Evolutionary conservation across 1,140 invertebrate species (phyloP).

Genomic region (Leptinotarsa texana): DNA sequence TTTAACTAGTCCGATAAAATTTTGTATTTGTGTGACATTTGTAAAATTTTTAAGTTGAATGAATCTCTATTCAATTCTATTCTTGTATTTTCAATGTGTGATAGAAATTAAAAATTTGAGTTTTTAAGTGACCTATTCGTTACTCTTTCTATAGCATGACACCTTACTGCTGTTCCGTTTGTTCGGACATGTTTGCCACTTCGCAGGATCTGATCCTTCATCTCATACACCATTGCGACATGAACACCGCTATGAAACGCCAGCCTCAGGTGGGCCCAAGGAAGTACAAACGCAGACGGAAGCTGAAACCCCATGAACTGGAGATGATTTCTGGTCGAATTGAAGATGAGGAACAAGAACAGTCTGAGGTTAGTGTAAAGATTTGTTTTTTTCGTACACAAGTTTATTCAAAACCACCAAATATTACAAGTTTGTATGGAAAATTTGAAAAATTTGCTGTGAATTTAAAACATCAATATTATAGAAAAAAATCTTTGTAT

Average conservation of each 20-base stretch:
- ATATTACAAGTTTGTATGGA: no score
- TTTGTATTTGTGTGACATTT: no score
- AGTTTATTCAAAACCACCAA: no score
- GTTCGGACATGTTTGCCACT: constrained; percentile 67
- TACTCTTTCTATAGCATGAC: constrained; percentile 51
- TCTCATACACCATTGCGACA: constrained; percentile 80
- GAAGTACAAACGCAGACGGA: constrained; percentile 78
- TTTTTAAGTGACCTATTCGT: no score
- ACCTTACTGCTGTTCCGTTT: constrained; percentile 75
- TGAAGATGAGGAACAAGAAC: constrained; percentile 28
- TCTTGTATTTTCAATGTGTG: no score
- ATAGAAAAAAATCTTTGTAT: no score
- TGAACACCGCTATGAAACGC: constrained; percentile 77
- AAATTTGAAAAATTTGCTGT: no score
- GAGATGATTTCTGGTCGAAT: constrained; percentile 52
- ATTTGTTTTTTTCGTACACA: not conserved
- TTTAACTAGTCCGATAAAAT: no score
- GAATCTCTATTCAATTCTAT: no score
- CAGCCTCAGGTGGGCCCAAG: constrained; percentile 76
- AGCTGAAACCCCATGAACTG: constrained; percentile 68
- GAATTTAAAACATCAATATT: no score
- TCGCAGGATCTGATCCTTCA: constrained; percentile 77
- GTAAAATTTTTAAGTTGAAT: no score
- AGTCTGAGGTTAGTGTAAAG: constrained; percentile 25
- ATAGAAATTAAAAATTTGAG: no score